phyloP scores from a whole-genome alignment of 2,797 vertebrate species.

The Chrosomus eos region DNA sequence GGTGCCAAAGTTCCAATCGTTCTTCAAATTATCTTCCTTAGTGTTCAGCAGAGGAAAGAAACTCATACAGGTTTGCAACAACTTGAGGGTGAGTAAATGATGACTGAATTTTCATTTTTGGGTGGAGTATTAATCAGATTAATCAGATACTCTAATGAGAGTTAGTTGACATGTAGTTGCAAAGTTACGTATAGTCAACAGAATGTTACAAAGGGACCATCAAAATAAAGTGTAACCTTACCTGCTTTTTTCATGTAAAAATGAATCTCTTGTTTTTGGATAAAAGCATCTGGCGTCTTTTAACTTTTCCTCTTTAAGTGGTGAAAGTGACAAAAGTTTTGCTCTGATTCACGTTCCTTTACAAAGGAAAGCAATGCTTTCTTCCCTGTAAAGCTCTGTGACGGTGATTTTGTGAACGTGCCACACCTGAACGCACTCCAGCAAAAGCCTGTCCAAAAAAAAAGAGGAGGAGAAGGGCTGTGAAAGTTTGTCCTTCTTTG shows the following conservation, averaged over 20 bases:
- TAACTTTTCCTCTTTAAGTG: background rate
- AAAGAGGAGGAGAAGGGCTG: constrained; percentile 58
- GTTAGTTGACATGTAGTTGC: too few species aligned
- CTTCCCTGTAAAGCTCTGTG: background rate
- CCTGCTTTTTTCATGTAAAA: background rate
- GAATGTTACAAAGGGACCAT: too few species aligned
- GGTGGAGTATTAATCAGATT: too few species aligned
- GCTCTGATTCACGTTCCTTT: background rate
- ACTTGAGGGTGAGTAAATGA: too few species aligned
- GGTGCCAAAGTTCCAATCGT: too few species aligned
- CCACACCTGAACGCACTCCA: constrained; percentile 60
- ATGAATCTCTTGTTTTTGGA: background rate
- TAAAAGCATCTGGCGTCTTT: background rate
- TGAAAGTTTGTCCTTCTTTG: constrained; percentile 83
- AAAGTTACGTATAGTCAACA: too few species aligned
- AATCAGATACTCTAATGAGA: too few species aligned
- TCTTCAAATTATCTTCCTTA: too few species aligned
- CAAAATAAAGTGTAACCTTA: background rate
- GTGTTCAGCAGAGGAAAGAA: too few species aligned
- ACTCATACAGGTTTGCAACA: too few species aligned
- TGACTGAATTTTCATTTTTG: too few species aligned
- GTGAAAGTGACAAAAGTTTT: background rate
- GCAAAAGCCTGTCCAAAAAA: constrained; percentile 70
- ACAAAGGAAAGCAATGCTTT: background rate
- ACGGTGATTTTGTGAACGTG: background rate